A percentile compares a stretch with the other conserved stretches of the same genome.
Evolutionary conservation across 2,797 vertebrate species (phyloP).

Genomic region (Liasis olivaceus): DNA sequence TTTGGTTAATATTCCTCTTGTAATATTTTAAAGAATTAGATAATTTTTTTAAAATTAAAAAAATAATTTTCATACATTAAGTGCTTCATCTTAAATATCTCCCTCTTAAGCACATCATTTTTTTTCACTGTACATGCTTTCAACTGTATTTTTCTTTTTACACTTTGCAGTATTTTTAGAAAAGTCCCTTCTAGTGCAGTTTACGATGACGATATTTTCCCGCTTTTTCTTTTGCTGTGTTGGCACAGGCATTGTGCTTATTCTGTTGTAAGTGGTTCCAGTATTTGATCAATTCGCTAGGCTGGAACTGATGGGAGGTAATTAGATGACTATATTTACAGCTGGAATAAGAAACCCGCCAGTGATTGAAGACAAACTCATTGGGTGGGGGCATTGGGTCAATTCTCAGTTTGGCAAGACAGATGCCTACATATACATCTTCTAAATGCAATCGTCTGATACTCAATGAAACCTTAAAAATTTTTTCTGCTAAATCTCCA

Average conservation of each 20-base stretch:
- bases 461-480: constrained; percentile 86
- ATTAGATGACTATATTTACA: constrained; percentile 98
- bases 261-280: constrained; percentile 96
- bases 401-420: constrained; percentile 88
- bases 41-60: constrained; percentile 82
- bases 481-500: constrained; percentile 88
- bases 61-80: constrained; percentile 86
- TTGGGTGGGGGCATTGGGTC: constrained; percentile 91
- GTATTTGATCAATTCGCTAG: constrained; percentile 92
- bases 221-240: constrained; percentile 79
- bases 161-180: constrained; percentile 49
- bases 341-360: constrained; percentile 95
- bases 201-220: constrained; percentile 83
- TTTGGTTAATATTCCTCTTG: constrained; percentile 56
- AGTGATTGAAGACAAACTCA: constrained; percentile 96
- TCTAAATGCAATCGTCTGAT: constrained; percentile 89
- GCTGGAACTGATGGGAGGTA: constrained; percentile 96
- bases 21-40: constrained; percentile 71
- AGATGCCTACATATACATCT: constrained; percentile 95
- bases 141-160: constrained; percentile 60
- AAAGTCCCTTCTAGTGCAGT: constrained; percentile 82
- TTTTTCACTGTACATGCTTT: constrained; percentile 76
- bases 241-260: constrained; percentile 90
- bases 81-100: constrained; percentile 75
- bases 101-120: constrained; percentile 70